These are phyloP conservation scores for Phylloscopus whistleri DNA, from an alignment of 2,113 vertebrate species.

Conservation along the genomic window DNA sequence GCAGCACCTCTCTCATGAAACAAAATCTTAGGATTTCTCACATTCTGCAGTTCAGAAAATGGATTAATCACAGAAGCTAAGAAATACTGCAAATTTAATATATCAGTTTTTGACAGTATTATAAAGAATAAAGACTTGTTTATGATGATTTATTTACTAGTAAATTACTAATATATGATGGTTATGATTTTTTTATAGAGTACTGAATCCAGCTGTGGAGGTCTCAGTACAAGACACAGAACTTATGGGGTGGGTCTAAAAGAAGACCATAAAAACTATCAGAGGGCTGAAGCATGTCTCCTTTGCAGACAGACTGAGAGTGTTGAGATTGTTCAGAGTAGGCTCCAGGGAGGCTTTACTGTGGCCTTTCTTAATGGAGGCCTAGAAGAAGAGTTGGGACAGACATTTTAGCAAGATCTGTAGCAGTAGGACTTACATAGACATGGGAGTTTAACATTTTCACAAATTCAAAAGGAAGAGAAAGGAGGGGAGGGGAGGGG, in stretches of 20 bases:
- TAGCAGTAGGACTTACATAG: background rate
- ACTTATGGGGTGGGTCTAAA: background rate
- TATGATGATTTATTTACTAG: background rate
- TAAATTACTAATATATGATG: background rate
- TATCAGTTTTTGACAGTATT: background rate
- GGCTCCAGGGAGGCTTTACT: background rate
- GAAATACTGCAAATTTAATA: background rate
- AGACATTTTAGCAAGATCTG: background rate
- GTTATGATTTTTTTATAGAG: background rate
- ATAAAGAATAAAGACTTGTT: background rate
- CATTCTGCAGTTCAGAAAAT: background rate
- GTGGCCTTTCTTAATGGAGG: background rate
- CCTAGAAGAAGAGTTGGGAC: no score
- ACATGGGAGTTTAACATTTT: background rate
- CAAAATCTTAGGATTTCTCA: background rate
- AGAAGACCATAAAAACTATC: background rate
- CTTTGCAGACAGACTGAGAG: background rate
- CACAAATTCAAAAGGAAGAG: background rate
- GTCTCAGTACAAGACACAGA: background rate
- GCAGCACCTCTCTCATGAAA: background rate
- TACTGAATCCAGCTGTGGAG: background rate
- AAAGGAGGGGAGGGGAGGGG: no score
- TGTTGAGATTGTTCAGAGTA: background rate
- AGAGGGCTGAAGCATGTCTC: background rate
- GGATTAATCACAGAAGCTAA: background rate